Percentiles rank a stretch among this genome's conserved stretches.
These are phyloP conservation scores for Orycteropus afer DNA, from an alignment of 2,113 vertebrate species.

Conservation along the genomic window DNA sequence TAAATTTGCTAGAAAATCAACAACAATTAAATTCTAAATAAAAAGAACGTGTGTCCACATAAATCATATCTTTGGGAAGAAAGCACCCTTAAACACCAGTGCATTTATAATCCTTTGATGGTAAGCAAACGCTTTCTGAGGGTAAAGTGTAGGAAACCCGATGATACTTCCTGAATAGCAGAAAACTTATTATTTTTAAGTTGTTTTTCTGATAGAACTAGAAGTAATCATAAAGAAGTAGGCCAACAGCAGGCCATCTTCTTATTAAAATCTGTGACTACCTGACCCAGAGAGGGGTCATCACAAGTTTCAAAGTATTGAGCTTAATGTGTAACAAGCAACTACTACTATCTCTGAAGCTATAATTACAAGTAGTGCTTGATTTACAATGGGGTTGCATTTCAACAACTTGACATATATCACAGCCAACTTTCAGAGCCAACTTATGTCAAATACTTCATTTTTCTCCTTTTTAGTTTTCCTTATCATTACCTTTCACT, in stretches of 20 bases:
- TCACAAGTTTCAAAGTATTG: neutral
- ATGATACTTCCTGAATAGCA: neutral
- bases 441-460: neutral
- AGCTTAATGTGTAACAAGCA: slow-evolving; percentile 27
- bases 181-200: slow-evolving; percentile 22
- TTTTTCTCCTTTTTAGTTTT: neutral
- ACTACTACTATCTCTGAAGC: neutral
- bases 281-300: neutral
- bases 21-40: neutral
- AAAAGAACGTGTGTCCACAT: neutral
- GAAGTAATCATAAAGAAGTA: neutral
- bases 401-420: neutral
- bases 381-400: neutral
- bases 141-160: neutral
- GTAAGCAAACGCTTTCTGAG: slow-evolving; percentile 14
- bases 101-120: neutral
- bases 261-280: neutral
- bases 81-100: neutral
- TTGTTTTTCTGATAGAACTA: slow-evolving; percentile 10
- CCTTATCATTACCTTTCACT: neutral
- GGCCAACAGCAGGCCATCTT: neutral
- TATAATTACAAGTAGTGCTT: neutral
- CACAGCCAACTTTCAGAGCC: too few species aligned
- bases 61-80: neutral
- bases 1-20: neutral